phyloP scores from a whole-genome alignment of 2,888 invertebrate genomes.

The Chrysotoxum bicinctum region DNA sequence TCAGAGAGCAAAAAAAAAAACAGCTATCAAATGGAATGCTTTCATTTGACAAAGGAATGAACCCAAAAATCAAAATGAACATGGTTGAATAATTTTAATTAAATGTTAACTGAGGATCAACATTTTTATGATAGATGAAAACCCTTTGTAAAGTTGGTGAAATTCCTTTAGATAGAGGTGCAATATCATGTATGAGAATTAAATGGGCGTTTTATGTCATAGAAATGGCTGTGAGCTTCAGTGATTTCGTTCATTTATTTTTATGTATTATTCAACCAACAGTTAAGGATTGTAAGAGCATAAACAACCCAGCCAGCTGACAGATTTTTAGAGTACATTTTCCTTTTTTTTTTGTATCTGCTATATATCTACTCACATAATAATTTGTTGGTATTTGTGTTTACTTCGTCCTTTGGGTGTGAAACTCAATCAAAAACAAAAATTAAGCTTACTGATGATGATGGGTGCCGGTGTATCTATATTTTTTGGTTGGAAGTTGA shows the following conservation, averaged over 20 bases:
- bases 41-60: background rate
- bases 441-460: background rate
- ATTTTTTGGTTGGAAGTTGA: background rate
- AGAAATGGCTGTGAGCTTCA: constrained; percentile 19
- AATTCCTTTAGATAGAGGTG: constrained; percentile 24
- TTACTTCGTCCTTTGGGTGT: background rate
- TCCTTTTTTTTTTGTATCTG: background rate
- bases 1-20: background rate
- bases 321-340: constrained; percentile 26
- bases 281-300: constrained; percentile 1
- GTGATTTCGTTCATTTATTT: constrained; percentile 33
- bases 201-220: constrained; percentile 36
- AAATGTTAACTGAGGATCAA: constrained; percentile 16
- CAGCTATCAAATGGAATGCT: background rate
- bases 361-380: background rate
- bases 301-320: constrained; percentile 37
- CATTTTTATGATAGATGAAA: constrained; percentile 10
- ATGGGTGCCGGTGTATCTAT: background rate
- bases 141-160: background rate
- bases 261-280: constrained; percentile 29
- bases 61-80: constrained; percentile 4
- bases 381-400: background rate
- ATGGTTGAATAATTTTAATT: constrained; percentile 47
- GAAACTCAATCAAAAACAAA: constrained; percentile 21
- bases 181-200: constrained; percentile 34